Base-by-base conservation (phyloP, 2,113 vertebrate genomes). In the Sclerurus mexicanus region DNA sequence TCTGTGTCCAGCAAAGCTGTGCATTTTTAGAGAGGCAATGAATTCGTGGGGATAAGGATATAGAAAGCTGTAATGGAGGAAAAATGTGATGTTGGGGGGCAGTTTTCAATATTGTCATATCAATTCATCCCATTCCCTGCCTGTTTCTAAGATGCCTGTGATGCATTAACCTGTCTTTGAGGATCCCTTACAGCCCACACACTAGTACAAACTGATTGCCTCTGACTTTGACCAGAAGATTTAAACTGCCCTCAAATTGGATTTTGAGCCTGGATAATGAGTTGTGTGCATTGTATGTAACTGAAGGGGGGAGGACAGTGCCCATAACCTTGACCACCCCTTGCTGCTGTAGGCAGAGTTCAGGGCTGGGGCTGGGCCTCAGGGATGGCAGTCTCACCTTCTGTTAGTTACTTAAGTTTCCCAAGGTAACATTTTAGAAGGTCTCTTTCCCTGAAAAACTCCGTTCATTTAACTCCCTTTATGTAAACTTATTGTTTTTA, bases 201-300 rank as follows among this genome's bases (percentile, higher is more conserved):
- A 63, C 27, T 81, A 17, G 25, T 75, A 27, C 35, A 78, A 53
- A 62, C 6, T 55, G n/a, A 93, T 35, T 46, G 35, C 20, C 46
- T 79, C 31, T 66, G 63, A 23, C 46, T 77, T 37, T 33, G 27
- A 18, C 64, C 56, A 71, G 42, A 83, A 77, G 44, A 56, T 64
- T 92, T 80, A 85, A 79, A 62, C 18, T 55, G 19, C 69, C 39
- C n/a, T 92, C 39, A 90, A 44, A 84, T 44, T 44, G 30, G 2
- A 74, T 95, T 95, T 59, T 84, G 60, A 93, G 72, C 27, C 46
- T 80, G 68, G 59, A 50, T 76, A 96, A 90, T 63, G 63, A 86
- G 53, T 58, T 89, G 20, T 80, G 78, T 58, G 90, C 49, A n/a
- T 8, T 90, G 40, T 49, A 72, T 64, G n/a, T 19, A 91, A 76